A percentile compares a stretch with the other conserved stretches of the same genome.
Evolutionary conservation across 2,888 invertebrate genomes (phyloP).

Genomic region (Eupithecia tripunctaria): DNA sequence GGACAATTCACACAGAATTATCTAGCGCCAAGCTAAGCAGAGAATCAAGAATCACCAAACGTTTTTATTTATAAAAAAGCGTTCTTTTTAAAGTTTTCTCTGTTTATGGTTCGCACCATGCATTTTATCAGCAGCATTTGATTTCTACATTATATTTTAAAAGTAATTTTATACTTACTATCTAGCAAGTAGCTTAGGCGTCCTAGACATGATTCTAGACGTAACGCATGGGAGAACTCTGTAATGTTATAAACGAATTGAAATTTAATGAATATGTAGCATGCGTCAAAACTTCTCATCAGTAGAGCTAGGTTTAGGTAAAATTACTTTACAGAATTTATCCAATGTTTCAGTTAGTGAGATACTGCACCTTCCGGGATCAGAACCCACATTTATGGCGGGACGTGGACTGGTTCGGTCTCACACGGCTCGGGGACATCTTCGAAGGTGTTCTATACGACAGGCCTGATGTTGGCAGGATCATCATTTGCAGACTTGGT

Average conservation of each 20-base stretch:
- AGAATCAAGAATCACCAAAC: too few species aligned
- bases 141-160: too few species aligned
- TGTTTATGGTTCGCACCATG: background rate
- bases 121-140: background rate
- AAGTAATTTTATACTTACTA: too few species aligned
- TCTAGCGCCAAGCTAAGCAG: too few species aligned
- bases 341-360: conserved; percentile 84
- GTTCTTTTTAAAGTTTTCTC: too few species aligned
- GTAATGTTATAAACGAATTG: too few species aligned
- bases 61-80: too few species aligned
- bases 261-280: background rate
- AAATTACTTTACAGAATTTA: conserved; percentile 8
- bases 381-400: conserved; percentile 88
- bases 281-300: background rate
- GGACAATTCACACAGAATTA: too few species aligned
- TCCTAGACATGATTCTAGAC: too few species aligned
- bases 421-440: conserved; percentile 86
- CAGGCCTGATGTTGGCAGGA: conserved; percentile 84
- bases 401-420: conserved; percentile 86
- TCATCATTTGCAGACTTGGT: conserved; percentile 89
- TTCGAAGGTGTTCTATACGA: conserved; percentile 85
- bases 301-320: background rate
- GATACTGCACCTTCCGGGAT: conserved; percentile 89
- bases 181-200: too few species aligned
- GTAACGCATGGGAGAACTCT: too few species aligned